Conservation (phyloP, 2,113 vertebrate species). For the Labrus mixtus region DNA sequence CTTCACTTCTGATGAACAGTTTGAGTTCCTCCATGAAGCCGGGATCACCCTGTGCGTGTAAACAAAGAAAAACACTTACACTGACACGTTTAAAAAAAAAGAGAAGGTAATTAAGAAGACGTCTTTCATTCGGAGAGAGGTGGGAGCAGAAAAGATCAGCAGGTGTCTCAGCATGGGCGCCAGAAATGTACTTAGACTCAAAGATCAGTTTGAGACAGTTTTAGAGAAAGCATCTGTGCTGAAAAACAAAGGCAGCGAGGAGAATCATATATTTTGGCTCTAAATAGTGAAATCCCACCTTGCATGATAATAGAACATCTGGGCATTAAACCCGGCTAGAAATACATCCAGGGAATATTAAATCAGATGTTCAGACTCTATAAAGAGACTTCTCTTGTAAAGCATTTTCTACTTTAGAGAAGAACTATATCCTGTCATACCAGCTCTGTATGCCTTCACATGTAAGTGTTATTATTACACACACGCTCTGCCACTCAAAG, state of each 20-base stretch:
- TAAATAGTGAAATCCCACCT: slow-evolving; percentile 12
- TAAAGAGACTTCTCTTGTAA: slow-evolving; percentile 24
- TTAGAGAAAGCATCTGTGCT: slow-evolving; percentile 22
- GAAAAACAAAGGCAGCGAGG: slow-evolving; percentile 5
- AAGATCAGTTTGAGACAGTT: slow-evolving; percentile 9
- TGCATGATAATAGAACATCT: slow-evolving; percentile 22
- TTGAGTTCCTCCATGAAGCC: slow-evolving; percentile 92
- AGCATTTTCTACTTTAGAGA: background rate
- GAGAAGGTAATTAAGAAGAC: slow-evolving; percentile 48
- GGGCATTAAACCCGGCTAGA: slow-evolving; percentile 13
- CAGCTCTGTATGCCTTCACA: background rate
- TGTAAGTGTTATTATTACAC: background rate
- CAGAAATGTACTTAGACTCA: slow-evolving; percentile 13
- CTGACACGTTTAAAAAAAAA: slow-evolving; percentile 46
- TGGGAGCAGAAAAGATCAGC: slow-evolving; percentile 24
- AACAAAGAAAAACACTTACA: slow-evolving; percentile 46
- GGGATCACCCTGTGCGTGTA: slow-evolving; percentile 83
- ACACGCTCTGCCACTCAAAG: background rate
- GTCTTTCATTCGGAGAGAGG: slow-evolving; percentile 47
- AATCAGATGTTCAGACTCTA: slow-evolving; percentile 16
- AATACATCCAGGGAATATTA: slow-evolving; percentile 18
- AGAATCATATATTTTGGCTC: background rate
- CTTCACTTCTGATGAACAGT: slow-evolving; percentile 91
- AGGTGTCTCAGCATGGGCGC: slow-evolving; percentile 39
- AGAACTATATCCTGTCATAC: slow-evolving; percentile 2